Conservation (phyloP, 1,140 invertebrate genomes). For the Trichonephila clavipes region DNA sequence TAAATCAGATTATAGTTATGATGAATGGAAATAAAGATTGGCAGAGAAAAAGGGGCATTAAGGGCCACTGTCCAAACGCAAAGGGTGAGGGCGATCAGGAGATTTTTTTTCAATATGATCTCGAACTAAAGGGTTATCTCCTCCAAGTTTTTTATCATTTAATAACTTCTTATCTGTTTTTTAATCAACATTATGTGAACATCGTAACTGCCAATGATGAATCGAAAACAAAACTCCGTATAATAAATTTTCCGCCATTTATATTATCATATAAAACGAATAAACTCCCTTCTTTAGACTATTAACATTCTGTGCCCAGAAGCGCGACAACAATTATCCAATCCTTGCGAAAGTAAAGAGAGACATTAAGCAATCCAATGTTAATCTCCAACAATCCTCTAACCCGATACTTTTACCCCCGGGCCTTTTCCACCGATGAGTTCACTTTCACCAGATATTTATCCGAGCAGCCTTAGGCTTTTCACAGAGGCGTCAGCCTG, state of each 20-base stretch:
- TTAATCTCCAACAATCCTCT: background rate
- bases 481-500: background rate
- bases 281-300: no score
- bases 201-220: background rate
- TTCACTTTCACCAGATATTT: conserved; percentile 7
- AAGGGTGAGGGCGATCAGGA: no score
- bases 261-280: no score
- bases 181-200: no score
- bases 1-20: no score
- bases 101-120: no score
- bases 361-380: background rate
- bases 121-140: no score
- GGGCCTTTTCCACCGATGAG: background rate
- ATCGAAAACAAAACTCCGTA: background rate
- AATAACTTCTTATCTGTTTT: no score
- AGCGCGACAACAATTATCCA: background rate
- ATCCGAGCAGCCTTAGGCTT: background rate
- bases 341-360: background rate
- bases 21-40: no score
- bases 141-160: no score
- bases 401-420: background rate
- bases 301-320: background rate
- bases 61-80: no score
- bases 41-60: no score
- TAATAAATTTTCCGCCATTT: background rate